Conservation (phyloP, 2,888 invertebrate genomes). For the Melieria crassipennis region DNA sequence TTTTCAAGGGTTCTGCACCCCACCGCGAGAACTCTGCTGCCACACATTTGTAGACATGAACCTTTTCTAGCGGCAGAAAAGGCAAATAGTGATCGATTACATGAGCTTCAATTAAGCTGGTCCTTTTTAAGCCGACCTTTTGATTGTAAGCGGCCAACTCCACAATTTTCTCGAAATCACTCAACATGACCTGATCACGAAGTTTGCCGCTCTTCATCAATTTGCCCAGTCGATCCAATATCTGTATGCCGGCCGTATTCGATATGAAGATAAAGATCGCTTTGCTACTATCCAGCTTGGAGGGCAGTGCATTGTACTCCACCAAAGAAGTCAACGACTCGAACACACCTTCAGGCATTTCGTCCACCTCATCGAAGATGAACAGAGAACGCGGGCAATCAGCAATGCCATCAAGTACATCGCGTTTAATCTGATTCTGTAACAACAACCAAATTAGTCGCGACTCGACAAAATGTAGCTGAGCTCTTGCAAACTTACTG, state of each 20-base stretch:
- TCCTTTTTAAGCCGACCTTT: constrained; percentile 83
- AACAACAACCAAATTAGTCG: not conserved
- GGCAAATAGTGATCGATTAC: constrained; percentile 95
- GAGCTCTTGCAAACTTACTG: constrained; percentile 47
- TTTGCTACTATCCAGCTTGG: constrained; percentile 78
- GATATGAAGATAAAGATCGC: constrained; percentile 90
- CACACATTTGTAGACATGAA: constrained; percentile 84
- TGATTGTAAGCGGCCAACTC: constrained; percentile 75
- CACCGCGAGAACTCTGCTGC: constrained; percentile 71
- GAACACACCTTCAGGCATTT: constrained; percentile 84
- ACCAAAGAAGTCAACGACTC: constrained; percentile 88
- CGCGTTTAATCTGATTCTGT: constrained; percentile 68
- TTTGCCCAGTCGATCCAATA: constrained; percentile 53
- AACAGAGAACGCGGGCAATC: constrained; percentile 84
- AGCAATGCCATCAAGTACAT: constrained; percentile 73
- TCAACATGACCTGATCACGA: constrained; percentile 72
- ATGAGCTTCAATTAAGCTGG: constrained; percentile 83
- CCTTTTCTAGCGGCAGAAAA: constrained; percentile 89
- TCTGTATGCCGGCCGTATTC: constrained; percentile 79
- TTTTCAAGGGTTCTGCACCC: constrained; percentile 37
- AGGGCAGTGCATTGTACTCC: constrained; percentile 81
- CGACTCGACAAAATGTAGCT: not conserved
- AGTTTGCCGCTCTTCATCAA: constrained; percentile 69
- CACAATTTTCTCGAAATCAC: constrained; percentile 79
- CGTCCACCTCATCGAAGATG: constrained; percentile 97